A percentile compares a stretch with the other conserved stretches of the same genome.
Evolutionary conservation across 2,888 invertebrate genomes (phyloP).

Genomic region (Sylvicola cinctus): DNA sequence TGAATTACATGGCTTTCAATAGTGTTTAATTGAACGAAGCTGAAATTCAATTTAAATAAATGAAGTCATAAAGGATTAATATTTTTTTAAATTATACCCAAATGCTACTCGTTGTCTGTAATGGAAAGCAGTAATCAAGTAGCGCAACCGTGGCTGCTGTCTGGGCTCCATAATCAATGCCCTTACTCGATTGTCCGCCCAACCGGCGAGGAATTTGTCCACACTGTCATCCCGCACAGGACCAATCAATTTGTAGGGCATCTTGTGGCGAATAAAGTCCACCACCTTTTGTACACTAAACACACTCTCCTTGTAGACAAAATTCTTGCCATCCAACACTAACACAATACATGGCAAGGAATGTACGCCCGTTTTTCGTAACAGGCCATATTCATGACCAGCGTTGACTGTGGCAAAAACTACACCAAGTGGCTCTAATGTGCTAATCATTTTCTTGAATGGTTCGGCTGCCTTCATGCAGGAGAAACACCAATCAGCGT

Average conservation of each 20-base stretch:
- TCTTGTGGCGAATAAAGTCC: constrained; percentile 70
- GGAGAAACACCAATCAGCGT: constrained; percentile 87
- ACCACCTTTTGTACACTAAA: constrained; percentile 61
- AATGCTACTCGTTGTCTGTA: constrained; percentile 71
- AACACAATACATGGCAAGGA: constrained; percentile 65
- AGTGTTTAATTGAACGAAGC: constrained; percentile 42
- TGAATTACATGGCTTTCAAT: constrained; percentile 40
- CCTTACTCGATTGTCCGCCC: constrained; percentile 81
- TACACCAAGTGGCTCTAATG: constrained; percentile 67
- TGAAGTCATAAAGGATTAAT: constrained; percentile 11
- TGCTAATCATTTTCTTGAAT: constrained; percentile 67
- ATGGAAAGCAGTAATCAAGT: constrained; percentile 71
- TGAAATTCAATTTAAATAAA: constrained; percentile 16
- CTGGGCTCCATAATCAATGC: constrained; percentile 72
- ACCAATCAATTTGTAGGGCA: constrained; percentile 62
- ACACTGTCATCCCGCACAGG: constrained; percentile 49
- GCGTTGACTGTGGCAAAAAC: constrained; percentile 69
- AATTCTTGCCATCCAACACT: constrained; percentile 63
- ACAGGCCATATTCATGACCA: constrained; percentile 56
- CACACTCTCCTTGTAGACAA: constrained; percentile 65
- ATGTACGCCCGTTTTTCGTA: constrained; percentile 58
- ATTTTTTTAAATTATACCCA: constrained; percentile 34
- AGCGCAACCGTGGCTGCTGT: constrained; percentile 56
- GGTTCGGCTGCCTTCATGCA: constrained; percentile 75
- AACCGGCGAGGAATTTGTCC: constrained; percentile 63